Conservation (phyloP, 2,113 vertebrate species). For the Protobothrops flavoviridis region DNA sequence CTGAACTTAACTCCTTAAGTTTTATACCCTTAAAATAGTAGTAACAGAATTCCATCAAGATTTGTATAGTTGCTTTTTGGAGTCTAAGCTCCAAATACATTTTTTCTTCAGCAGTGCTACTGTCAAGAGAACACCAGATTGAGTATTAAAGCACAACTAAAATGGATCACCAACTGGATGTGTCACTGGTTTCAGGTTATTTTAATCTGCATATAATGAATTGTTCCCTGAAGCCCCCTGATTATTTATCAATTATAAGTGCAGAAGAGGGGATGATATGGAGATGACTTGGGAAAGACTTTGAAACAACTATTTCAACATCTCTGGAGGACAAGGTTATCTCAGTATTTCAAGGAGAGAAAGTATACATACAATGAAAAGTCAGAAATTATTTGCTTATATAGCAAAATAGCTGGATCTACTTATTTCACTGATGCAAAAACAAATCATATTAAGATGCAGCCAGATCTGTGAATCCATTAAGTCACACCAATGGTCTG, state of each 20-base stretch:
- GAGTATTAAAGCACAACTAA: neutral
- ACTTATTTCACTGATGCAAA: neutral
- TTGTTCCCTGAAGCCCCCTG: neutral
- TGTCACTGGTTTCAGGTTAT: neutral
- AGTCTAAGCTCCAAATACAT: neutral
- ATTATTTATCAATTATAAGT: neutral
- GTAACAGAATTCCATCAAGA: neutral
- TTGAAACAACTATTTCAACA: neutral
- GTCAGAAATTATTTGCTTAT: neutral
- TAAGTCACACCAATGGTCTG: neutral
- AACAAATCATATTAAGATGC: neutral
- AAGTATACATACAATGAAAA: neutral
- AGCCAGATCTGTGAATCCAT: neutral
- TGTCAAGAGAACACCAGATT: neutral
- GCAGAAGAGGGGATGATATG: neutral
- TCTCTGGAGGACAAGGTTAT: neutral
- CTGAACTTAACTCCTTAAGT: neutral
- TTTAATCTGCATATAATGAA: neutral
- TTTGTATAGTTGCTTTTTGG: neutral
- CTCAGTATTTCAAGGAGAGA: neutral
- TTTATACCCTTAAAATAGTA: neutral
- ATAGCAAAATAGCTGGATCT: neutral
- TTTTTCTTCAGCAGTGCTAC: neutral
- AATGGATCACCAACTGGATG: neutral
- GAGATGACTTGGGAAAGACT: neutral